Base-by-base conservation (phyloP, 1,140 invertebrate genomes). In the Aphaenogaster rudis region DNA sequence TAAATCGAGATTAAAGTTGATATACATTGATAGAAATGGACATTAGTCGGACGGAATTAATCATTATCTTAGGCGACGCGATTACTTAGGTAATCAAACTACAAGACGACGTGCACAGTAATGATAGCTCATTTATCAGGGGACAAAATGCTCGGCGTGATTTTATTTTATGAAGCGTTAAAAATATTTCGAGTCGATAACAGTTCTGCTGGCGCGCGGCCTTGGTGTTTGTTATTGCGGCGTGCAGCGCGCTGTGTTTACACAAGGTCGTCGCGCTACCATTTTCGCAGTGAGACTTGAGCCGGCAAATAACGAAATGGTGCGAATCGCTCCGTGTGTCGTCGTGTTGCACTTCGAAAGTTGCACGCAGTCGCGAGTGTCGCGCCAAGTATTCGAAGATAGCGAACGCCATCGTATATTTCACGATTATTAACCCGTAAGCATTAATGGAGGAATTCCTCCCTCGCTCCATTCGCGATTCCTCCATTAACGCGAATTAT, bases 181-280 rank as follows among this genome's bases (percentile, higher is more conserved):
- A 67, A 67, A 67, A 67, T 45, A 67, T 67, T 21, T 67, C 39
- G 64, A 67, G 39, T 11, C n/a, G 64, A 67, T 67, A 67, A 67
- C 64, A 67, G 64, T 48, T n/a, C 64, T 67, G 39, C 4, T 21
- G 42, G n/a, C 39, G 64, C 61, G 64, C n/a, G 64, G n/a, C 64
- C 64, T 67, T 67, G 64, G 9, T 21, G 21, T 50, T 50, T 48
- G 42, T 69, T 69, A 69, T 69, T 69, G 66, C 66, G 39, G 21
- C 21, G 13, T 33, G 28, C 64, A 13, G 9, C 21, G 66, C 3
- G 45, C 13, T 63, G n/a, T 69, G 21, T 69, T 69, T 69, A 69
- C 66, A 28, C 42, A 69, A 69, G 66, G 42, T 33, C 66, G 42
- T 50, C 66, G 42, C 66, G 42, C 45, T 50, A 69, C 13, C 42